Percentiles rank a stretch among this genome's conserved stretches.
These are phyloP conservation scores for Calycopis cecrops DNA, from an alignment of 1,140 invertebrate species.

Conservation along the genomic window DNA sequence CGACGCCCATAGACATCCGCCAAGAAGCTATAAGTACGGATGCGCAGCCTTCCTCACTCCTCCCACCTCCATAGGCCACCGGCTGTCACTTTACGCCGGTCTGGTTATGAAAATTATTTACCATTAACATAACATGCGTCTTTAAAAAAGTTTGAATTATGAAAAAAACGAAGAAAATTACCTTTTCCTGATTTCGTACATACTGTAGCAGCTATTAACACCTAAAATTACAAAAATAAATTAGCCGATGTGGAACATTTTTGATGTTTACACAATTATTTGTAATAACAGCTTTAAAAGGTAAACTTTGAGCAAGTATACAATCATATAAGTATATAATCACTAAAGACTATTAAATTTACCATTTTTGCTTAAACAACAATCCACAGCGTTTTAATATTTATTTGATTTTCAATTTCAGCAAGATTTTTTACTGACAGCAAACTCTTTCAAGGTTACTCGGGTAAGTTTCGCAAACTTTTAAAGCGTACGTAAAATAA, in stretches of 20 bases:
- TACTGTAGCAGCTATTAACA: conserved; percentile 97
- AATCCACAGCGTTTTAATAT: conserved; percentile 12
- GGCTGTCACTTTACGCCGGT: too few species aligned
- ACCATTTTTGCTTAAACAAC: conserved; percentile 41
- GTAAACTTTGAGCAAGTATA: background rate
- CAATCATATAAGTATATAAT: too few species aligned
- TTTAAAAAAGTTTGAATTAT: too few species aligned
- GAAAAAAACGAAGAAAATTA: conserved; percentile 58
- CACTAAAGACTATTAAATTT: conserved; percentile 16
- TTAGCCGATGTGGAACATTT: conserved; percentile 20
- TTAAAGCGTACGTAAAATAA: too few species aligned
- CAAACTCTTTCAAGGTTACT: too few species aligned
- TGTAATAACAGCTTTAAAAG: background rate
- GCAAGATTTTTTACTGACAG: too few species aligned
- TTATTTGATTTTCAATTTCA: conserved; percentile 20
- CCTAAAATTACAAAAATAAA: conserved; percentile 79
- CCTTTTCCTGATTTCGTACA: conserved; percentile 98
- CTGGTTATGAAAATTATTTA: too few species aligned
- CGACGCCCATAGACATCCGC: too few species aligned
- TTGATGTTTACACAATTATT: background rate
- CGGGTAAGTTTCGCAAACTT: too few species aligned
- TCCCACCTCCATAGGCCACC: too few species aligned
- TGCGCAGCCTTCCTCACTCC: too few species aligned
- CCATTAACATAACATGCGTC: background rate
- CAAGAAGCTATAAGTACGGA: too few species aligned